Base-by-base conservation (phyloP, 1,140 invertebrate species). In the Aphelinus certus region DNA sequence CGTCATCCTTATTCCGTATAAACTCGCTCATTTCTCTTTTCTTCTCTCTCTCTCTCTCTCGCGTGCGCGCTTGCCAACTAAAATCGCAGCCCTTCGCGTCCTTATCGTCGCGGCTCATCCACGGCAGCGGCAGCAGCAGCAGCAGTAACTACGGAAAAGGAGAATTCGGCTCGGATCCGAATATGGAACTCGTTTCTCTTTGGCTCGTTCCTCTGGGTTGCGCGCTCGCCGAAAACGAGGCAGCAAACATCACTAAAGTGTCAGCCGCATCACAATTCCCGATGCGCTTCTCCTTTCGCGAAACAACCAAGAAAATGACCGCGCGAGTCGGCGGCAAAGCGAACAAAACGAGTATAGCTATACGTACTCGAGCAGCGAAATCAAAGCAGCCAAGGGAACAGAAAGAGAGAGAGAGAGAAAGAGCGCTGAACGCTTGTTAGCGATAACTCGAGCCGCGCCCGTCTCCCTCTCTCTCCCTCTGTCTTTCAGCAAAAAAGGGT, bases 161-260 rank as follows among this genome's bases (percentile, higher is more conserved):
- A 62, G 58, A 68, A 70, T 76, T 76, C 78, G 67, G 70, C 76
- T 77, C 76, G 76, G 78, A 74, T 68, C 80, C 78, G 77, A 79
- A 81, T 82, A 82, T 81, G 78, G 79, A 71, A 69, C 73, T 73
- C 66, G 47, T 53, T 3, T 56, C 3, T 7, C 49, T 65, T 45
- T 76, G 75, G 64, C 63, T 73, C 74, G 76, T 79, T 77, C 68
- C 77, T 75, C 60, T 72, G 76, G 77, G 71, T 76, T 73, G 76
- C 76, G 67, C 67, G 77, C 73, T 73, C 76, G 58, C 79, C 77
- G 77, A 80, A 82, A 81, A 80, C 79, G 79, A 80, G 77, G 67
- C 75, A 80, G 77, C 75, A 71, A 80, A 82, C 78, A 80, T 82
- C 79, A 78, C 80, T 82, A 82, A 82, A 81, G 80, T 82, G 81